A percentile compares a stretch with the other conserved stretches of the same genome.
Evolutionary conservation across 2,797 vertebrate species (phyloP).

Genomic region (Luscinia luscinia): DNA sequence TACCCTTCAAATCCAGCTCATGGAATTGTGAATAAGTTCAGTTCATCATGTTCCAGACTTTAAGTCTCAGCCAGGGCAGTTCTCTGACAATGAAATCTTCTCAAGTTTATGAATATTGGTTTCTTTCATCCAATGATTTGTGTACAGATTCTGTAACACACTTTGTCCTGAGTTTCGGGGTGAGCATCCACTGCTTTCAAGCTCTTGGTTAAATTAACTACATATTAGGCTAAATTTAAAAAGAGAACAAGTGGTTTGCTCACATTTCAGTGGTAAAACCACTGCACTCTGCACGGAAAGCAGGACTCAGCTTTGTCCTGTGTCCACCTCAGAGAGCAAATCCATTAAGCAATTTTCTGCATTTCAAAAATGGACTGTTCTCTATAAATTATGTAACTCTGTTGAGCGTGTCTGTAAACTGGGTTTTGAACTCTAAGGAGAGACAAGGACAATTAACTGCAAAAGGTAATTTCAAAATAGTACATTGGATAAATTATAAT

Average conservation of each 20-base stretch:
- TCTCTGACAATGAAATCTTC: background rate
- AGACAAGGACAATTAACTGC: constrained; percentile 38
- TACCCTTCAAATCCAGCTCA: background rate
- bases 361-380: constrained; percentile 57
- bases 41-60: background rate
- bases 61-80: background rate
- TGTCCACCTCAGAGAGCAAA: constrained; percentile 49
- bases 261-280: background rate
- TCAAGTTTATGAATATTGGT: background rate
- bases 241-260: background rate
- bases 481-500: background rate
- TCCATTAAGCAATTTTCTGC: constrained; percentile 60
- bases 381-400: constrained; percentile 41
- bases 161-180: accelerated
- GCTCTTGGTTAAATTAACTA: background rate
- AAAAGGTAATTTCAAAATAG: constrained; percentile 31
- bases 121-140: background rate
- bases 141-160: background rate
- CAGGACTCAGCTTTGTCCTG: background rate
- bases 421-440: background rate
- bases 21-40: background rate
- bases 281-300: background rate
- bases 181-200: background rate
- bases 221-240: background rate
- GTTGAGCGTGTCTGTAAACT: background rate